Evolutionary conservation across 1,140 invertebrate genomes (phyloP), one percentile per base, ranked within the genome.

Genomic region (Agraylea sexmaculata): DNA sequence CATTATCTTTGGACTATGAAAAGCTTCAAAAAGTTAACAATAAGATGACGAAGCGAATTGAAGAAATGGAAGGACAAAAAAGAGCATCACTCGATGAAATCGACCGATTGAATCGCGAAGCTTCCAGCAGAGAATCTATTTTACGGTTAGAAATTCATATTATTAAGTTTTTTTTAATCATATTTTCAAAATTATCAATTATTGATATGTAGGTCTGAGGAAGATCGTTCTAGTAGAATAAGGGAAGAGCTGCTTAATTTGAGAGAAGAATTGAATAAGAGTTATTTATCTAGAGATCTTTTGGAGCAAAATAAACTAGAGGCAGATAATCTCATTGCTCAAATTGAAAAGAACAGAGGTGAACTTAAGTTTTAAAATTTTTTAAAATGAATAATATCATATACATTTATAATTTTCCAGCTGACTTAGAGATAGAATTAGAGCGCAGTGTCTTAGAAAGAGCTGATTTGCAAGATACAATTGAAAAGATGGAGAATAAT

Each of bases 271-370:
- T 59, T 87, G 1, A 82, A 78, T 54, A 80, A 81, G 52, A 64
- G 75, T 0, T 72, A 77, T 42, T 58, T 87, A 0, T 66, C 73
- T 1, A 71, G 77, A 29, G 84, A 87, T 53, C 64, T 87, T 52
- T 55, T 87, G 1, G 82, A 86, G 44, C 83, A 86, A 53, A 82
- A 87, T 48, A 83, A 83, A 55, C 50, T 77, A 15, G 83, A 87
- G 57, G 69, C 74, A 0, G 82, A 86, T 40, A 69, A 66, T 51
- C 59, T 85, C 10, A 72, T 86, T 12, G 62, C 72, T 17, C 71
- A 79, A 50, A 70, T 84, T 46, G 84, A 89, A 58, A 85, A 86
- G 57, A 74, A 71, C 37, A 80, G 81, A 65, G 74, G 78, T 76
- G 56, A 46, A 49, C 46, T 28, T 36, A 42, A 10, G 16, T 21